phyloP scores from a whole-genome alignment of 2,888 invertebrate species.

The Philaethria dido region DNA sequence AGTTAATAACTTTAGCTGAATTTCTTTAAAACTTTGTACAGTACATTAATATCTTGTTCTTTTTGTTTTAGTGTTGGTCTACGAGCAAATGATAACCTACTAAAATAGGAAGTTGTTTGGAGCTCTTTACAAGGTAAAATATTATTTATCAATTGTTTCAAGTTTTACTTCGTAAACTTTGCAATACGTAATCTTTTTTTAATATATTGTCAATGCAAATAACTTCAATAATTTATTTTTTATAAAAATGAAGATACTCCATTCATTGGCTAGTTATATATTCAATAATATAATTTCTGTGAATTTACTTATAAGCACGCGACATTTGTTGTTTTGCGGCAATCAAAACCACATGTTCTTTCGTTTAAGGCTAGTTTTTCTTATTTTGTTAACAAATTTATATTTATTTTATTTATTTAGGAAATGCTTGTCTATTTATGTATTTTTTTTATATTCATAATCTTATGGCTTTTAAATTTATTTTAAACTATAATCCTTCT shows the following conservation, averaged over 20 bases:
- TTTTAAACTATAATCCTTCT: too few relatives aligned
- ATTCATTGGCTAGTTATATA: background rate
- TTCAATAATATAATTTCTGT: background rate
- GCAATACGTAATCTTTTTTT: conserved; percentile 1
- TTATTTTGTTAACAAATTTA: background rate
- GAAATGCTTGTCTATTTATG: too few relatives aligned
- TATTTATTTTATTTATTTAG: background rate
- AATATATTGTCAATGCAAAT: conserved; percentile 1
- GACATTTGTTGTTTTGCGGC: background rate
- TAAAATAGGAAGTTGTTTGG: background rate
- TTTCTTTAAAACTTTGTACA: background rate
- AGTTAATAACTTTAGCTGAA: background rate
- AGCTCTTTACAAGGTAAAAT: conserved; percentile 4
- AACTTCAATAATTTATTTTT: background rate
- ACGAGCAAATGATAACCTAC: background rate
- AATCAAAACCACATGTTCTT: conserved; percentile 19
- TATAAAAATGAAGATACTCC: background rate
- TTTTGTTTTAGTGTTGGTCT: conserved; percentile 1
- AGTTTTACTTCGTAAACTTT: background rate
- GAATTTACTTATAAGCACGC: conserved; percentile 7
- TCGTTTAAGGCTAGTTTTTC: background rate
- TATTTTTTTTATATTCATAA: background rate
- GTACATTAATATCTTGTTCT: background rate
- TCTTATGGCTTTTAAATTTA: too few relatives aligned
- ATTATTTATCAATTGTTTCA: background rate